Evolutionary conservation across 1,140 invertebrate genomes (phyloP).

Genomic region (Oncopodura yosiiana): DNA sequence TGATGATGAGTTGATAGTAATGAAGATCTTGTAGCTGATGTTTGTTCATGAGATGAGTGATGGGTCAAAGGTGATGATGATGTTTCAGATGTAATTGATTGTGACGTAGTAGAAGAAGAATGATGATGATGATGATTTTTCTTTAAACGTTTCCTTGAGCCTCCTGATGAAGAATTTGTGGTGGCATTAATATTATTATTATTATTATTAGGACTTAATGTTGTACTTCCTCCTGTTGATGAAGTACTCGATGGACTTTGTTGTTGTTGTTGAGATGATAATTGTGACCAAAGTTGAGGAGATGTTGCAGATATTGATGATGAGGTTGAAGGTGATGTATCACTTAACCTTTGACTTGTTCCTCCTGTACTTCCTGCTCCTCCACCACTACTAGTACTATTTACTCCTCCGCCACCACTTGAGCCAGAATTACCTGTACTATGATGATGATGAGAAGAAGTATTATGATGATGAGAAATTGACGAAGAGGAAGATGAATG

Average conservation of each 20-base stretch:
- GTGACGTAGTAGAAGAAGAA: too few relatives aligned
- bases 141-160: constrained; percentile 11
- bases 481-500: neutral
- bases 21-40: neutral
- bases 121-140: too few relatives aligned
- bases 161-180: neutral
- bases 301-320: constrained; percentile 13
- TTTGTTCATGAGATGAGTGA: neutral
- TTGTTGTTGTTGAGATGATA: constrained; percentile 9
- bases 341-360: constrained; percentile 1
- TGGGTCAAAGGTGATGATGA: constrained; percentile 8
- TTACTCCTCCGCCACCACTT: too few relatives aligned
- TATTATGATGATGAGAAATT: too few relatives aligned
- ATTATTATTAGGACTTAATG: neutral
- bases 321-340: constrained; percentile 11
- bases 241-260: neutral
- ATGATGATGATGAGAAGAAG: constrained; percentile 10
- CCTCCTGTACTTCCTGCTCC: neutral
- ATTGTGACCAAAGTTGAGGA: constrained; percentile 18
- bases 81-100: constrained; percentile 1
- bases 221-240: neutral
- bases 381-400: too few relatives aligned
- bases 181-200: neutral
- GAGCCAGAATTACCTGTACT: neutral
- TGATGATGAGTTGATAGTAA: neutral